Conservation (phyloP, 2,113 vertebrate species). For the Sitta europaea region DNA sequence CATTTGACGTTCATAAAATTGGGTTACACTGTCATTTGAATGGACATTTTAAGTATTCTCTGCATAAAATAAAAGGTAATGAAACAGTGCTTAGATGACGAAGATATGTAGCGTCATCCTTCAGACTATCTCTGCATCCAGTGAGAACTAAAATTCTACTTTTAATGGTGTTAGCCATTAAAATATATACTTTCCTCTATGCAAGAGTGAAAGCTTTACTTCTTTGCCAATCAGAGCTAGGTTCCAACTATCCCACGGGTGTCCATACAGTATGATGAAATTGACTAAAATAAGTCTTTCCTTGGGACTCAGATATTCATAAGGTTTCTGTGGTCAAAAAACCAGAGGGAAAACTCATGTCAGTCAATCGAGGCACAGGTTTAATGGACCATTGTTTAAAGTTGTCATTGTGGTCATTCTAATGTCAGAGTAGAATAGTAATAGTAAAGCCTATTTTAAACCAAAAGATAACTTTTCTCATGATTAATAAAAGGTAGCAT, state of each 20-base stretch:
- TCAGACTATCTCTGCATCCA: neutral
- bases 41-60: neutral
- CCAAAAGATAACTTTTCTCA: neutral
- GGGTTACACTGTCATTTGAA: neutral
- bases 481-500: neutral
- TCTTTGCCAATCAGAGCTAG: neutral
- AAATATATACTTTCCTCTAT: neutral
- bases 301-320: neutral
- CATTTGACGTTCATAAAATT: constrained; percentile 22
- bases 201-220: neutral
- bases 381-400: neutral
- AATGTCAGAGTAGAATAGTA: neutral
- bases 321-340: neutral
- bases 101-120: neutral
- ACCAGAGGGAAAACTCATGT: neutral
- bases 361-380: neutral
- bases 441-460: neutral
- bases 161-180: neutral
- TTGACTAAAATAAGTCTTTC: neutral
- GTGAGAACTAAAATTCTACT: neutral
- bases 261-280: neutral
- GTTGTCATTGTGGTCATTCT: neutral
- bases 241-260: neutral
- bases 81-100: neutral
- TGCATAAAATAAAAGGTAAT: constrained; percentile 4